Conservation (phyloP, 2,797 vertebrate species). For the Miichthys miiuy region DNA sequence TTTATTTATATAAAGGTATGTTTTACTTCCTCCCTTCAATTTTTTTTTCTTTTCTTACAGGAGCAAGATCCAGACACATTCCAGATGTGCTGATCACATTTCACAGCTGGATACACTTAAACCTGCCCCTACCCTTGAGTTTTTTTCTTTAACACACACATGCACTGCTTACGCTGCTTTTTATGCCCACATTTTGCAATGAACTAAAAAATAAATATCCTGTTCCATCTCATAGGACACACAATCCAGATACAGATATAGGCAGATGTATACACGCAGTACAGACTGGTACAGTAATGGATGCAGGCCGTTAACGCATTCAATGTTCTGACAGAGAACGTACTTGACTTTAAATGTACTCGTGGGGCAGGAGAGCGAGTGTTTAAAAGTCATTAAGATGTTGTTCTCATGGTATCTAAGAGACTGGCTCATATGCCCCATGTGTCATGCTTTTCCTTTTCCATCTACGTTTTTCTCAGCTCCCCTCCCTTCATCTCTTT, state of each 20-base stretch:
- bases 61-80: conserved; percentile 73
- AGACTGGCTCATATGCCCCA: conserved; percentile 52
- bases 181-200: conserved; percentile 44
- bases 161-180: conserved; percentile 30
- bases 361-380: conserved; percentile 6
- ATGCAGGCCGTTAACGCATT: conserved; percentile 18
- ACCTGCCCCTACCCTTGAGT: conserved; percentile 51
- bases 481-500: conserved; percentile 62
- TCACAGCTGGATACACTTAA: conserved; percentile 84
- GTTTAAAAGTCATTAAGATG: conserved; percentile 61
- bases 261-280: not conserved
- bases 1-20: conserved; percentile 76
- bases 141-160: conserved; percentile 41
- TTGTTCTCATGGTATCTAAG: conserved; percentile 61
- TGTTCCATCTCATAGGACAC: conserved; percentile 43
- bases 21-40: conserved; percentile 73
- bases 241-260: conserved; percentile 1
- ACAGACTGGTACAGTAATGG: not conserved
- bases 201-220: conserved; percentile 54
- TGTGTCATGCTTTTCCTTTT: conserved; percentile 74
- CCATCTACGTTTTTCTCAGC: conserved; percentile 48
- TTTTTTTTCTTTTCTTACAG: conserved; percentile 51
- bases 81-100: conserved; percentile 83
- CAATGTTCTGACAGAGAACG: not conserved
- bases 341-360: conserved; percentile 28